A percentile compares a stretch with the other conserved stretches of the same genome.
phyloP scores from a whole-genome alignment of 1,140 invertebrate genomes.

The Idris sp. region DNA sequence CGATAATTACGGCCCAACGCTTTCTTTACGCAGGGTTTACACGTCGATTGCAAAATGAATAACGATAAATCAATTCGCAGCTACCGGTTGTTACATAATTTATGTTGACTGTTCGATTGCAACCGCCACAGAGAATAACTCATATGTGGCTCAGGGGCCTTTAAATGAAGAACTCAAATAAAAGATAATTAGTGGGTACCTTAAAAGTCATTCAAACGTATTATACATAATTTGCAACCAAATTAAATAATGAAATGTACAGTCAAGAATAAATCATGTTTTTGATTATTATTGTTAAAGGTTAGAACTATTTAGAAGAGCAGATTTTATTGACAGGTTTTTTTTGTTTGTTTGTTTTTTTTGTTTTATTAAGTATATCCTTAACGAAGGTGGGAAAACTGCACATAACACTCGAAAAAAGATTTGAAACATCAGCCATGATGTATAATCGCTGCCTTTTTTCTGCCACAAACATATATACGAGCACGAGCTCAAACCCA shows the following conservation, averaged over 20 bases:
- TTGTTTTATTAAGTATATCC: too few species aligned
- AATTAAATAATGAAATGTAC: too few species aligned
- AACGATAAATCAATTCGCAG: slow-evolving; percentile 58
- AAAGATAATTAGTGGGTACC: slow-evolving; percentile 53
- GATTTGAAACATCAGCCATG: slow-evolving; percentile 23
- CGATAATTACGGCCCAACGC: too few species aligned
- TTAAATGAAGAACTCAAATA: slow-evolving; percentile 44
- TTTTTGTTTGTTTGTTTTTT: too few species aligned
- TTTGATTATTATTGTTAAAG: too few species aligned
- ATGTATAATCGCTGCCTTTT: slow-evolving; percentile 36
- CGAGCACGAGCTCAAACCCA: slow-evolving; percentile 21
- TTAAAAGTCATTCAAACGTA: slow-evolving; percentile 4
- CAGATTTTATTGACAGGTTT: too few species aligned
- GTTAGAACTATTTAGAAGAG: too few species aligned
- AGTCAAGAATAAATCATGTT: too few species aligned
- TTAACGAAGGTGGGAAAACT: too few species aligned
- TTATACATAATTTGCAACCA: too few species aligned
- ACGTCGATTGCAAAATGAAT: slow-evolving; percentile 57
- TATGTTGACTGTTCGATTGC: slow-evolving; percentile 42
- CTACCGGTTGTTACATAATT: slow-evolving; percentile 61
- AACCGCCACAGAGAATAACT: too few species aligned
- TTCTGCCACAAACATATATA: slow-evolving; percentile 49
- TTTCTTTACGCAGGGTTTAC: too few species aligned
- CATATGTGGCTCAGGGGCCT: slow-evolving; percentile 49
- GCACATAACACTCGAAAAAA: slow-evolving; percentile 9